Evolutionary conservation across 2,113 vertebrate species (phyloP), one percentile per base, ranked within the genome.

Genomic region (Pangasianodon gigas): DNA sequence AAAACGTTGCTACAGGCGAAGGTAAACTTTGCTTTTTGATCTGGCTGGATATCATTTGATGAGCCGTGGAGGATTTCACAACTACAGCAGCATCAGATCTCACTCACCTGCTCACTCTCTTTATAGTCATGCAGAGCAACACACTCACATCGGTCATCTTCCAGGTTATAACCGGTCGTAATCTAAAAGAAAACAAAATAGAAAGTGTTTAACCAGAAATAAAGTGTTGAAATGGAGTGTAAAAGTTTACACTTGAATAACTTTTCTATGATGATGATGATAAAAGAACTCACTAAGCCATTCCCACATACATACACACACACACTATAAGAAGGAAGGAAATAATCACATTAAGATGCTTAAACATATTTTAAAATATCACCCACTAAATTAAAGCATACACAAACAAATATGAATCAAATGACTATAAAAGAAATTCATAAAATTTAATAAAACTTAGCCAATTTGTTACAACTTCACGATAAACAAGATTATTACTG

Each of bases 121-220:
- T 96, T 97, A 93, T 98, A 99, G 91, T 99, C 98, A 86, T 96
- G 97, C 90, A 99, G 95, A 0, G 98, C 98, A 44, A 99, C 98
- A 84, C 98, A 99, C 91, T 99, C 98, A 48, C 98, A 99, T 18
- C 98, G 96, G 94, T 99, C 98, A n/a, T 99, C 98, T 93, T 99
- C 98, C 91, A 99, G 95, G 94, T 99, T 99, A 94, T 99, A 99
- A 67, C 98, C 98, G 0, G 98, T 99, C 19, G 98, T 99, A 91
- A 99, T 99, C 98, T 99, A 91, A 60, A 90, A 79, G 46, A 87
- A 88, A 88, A 85, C 89, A 60, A 84, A 32, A 24, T 4, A 51
- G 21, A 80, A 37, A 44, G 41, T 46, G 41, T 46, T 44, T 75
- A 75, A 41, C 2, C 71, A 79, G 37, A 75, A 11, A 11, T 11